Percentiles rank a stretch among this genome's conserved stretches.
These are phyloP conservation scores for Cladorhizidae sp. DNA, from an alignment of 37 sponge, comb jelly and placozoan genomes.

Conservation along the genomic window DNA sequence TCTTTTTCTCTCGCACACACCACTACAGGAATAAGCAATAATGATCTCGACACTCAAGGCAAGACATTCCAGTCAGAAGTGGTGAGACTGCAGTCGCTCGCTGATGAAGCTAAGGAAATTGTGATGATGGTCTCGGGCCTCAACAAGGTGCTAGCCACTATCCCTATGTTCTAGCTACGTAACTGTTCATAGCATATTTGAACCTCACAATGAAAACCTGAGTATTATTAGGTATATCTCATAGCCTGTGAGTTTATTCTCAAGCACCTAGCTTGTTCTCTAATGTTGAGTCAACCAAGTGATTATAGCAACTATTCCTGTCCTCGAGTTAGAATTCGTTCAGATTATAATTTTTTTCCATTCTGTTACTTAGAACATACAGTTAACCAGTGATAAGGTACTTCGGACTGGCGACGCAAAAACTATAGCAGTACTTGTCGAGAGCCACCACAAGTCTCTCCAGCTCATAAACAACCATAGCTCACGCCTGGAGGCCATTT, in stretches of 20 bases:
- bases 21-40: neutral
- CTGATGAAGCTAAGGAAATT: slow-evolving; percentile 3
- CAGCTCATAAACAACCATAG: slow-evolving; percentile 39
- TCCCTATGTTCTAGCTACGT: too few species aligned
- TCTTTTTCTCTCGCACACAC: neutral
- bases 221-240: too few species aligned
- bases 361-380: slow-evolving; percentile 56
- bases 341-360: too few species aligned
- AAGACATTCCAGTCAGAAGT: neutral
- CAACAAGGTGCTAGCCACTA: neutral
- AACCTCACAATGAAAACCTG: too few species aligned
- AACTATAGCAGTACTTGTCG: slow-evolving; percentile 41
- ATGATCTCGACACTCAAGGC: neutral
- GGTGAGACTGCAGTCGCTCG: neutral
- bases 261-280: too few species aligned
- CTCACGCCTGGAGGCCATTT: slow-evolving; percentile 21
- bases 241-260: too few species aligned
- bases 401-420: slow-evolving; percentile 60
- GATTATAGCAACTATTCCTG: too few species aligned
- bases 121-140: neutral
- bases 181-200: too few species aligned
- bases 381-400: slow-evolving; percentile 44
- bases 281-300: too few species aligned
- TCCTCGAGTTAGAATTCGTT: too few species aligned
- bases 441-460: slow-evolving; percentile 52